Conservation (phyloP, 1,140 invertebrate species). For the Cyclina sinensis region DNA sequence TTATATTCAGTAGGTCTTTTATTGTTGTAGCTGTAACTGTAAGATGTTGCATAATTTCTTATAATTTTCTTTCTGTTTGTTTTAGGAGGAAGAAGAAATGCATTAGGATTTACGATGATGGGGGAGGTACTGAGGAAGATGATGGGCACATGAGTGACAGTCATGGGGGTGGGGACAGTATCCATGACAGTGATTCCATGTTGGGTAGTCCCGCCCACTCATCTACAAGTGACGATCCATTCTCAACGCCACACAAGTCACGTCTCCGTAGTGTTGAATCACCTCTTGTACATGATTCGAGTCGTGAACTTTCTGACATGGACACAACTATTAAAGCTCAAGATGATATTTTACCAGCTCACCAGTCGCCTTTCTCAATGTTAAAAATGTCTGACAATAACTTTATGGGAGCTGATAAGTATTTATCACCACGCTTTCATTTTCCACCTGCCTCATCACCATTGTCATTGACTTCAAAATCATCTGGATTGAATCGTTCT, state of each 20-base stretch:
- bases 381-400: conserved; percentile 11
- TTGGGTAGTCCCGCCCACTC: conserved; percentile 74
- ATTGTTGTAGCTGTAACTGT: no score
- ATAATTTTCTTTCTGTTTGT: conserved; percentile 70
- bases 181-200: conserved; percentile 75
- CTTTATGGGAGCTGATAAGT: not conserved
- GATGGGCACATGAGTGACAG: conserved; percentile 89
- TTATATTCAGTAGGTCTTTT: no score
- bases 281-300: conserved; percentile 67
- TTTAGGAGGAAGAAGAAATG: conserved; percentile 99
- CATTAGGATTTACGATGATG: conserved; percentile 95
- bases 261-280: conserved; percentile 69
- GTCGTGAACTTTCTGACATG: conserved; percentile 48
- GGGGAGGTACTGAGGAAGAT: conserved; percentile 89
- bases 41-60: no score
- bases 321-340: conserved; percentile 40
- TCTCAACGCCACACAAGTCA: conserved; percentile 75
- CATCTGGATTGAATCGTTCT: conserved; percentile 40
- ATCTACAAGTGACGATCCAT: conserved; percentile 73
- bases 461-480: conserved; percentile 5
- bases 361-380: conserved; percentile 49
- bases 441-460: conserved; percentile 43
- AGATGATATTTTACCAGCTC: conserved; percentile 24
- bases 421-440: conserved; percentile 34
- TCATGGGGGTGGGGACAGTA: conserved; percentile 62